Base-by-base conservation (phyloP, 2,888 invertebrate species). In the Hemicrepidius hirtus region DNA sequence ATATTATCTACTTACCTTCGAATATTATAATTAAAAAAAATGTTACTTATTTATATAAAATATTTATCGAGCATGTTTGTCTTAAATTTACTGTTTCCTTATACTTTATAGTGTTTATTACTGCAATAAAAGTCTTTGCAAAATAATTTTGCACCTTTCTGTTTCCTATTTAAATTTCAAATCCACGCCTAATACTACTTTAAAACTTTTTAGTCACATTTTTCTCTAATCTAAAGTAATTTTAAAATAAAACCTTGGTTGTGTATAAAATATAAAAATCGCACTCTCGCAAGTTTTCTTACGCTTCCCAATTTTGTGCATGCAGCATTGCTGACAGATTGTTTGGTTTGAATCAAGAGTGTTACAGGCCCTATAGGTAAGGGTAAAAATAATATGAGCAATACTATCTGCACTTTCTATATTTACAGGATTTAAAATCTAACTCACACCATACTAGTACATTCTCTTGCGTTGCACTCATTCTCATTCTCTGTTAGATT, bases 301-400 rank as follows among this genome's bases (percentile, higher is more conserved):
- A 74, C 57, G 53, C 57, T 68, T 71, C 35, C 62, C 41, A 46
- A 63, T 68, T 63, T 72, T 74, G 74, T 75, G 71, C 68, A 72
- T 92, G 92, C 93, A 93, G 93, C 92, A 91, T 92, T 87, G 92
- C 92, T 88, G 93, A 93, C 87, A 92, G 92, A 88, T 90, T 94
- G 82, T 94, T 94, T 90, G 93, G 93, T 90, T 90, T 93, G 88
- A 92, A 92, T 86, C 92, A 92, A 89, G 93, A 93, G 87, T 92
- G 92, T 82, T 93, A 91, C 90, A 92, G 91, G 88, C 82, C 84
- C 50, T 91, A 89, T 90, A 91, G 92, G 92, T 92, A 87, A 87
- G 86, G 79, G 70, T 73, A 5, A 49, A n/a, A n/a, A n/a, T n/a
- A n/a, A 37, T 1, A 10, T 13, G 18, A 44, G 18, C 44, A 32